Evolutionary conservation across 2,888 invertebrate species (phyloP), one percentile per base, ranked within the genome.

Genomic region (Eugnorisma glareosa): DNA sequence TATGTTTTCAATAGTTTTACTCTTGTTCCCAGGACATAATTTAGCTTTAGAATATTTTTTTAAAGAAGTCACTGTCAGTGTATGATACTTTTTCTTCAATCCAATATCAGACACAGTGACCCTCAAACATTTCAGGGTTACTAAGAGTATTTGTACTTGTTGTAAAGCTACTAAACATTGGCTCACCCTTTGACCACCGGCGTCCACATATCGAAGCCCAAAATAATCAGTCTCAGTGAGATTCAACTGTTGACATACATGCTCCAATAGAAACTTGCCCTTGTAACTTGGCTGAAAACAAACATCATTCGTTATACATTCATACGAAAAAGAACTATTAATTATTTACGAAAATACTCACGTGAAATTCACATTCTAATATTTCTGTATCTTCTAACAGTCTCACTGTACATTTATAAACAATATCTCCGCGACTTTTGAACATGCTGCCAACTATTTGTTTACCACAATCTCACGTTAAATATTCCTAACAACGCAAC

Each of bases 171-270:
- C 8, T 28, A 21, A 31, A 63, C 21, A 75, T 79, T 67, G 35
- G 92, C 97, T 97, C 97, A 99, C 99, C 97, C 99, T 97, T 95
- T 99, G 99, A 88, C 98, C 98, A 89, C 98, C 97, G 79, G 97
- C 97, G 95, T 99, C 99, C 86, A 99, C 99, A 97, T 98, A 99
- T 84, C 99, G 98, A 85, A 99, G 97, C 21, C 99, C 99, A 94
- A 99, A 99, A 95, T 99, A 99, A 96, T 99, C 99, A 91, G 98
- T 99, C 96, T 99, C 99, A 83, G 98, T 97, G 86, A 99, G 98
- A 96, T 99, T 98, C 90, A 99, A 97, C 94, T 99, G 98, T 92
- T 98, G 98, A 95, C 99, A 99, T 85, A 99, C 98, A 97, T 98
- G 98, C 93, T 99, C 99, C 93, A 99, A 97, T 89, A 99, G 97